Conservation (phyloP, 2,888 invertebrate genomes). For the Netelia inedita region DNA sequence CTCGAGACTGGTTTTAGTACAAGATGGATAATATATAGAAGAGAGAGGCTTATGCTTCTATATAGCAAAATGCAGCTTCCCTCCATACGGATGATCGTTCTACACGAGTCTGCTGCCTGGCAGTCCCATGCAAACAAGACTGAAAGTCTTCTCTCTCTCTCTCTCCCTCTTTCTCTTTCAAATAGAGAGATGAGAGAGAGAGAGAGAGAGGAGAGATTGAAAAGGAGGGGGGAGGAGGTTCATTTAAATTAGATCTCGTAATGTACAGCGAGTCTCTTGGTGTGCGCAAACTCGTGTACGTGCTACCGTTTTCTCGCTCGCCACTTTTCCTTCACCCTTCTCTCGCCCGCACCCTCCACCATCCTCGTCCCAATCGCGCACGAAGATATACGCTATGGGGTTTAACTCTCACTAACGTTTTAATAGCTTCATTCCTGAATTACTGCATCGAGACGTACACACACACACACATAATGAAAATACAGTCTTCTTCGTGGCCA, state of each 20-base stretch:
- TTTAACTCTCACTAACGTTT: conserved; percentile 60
- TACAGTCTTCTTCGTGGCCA: background rate
- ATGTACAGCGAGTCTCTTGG: conserved; percentile 28
- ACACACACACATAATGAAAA: background rate
- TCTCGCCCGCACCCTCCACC: conserved; percentile 27
- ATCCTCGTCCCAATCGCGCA: background rate
- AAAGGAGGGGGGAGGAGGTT: conserved; percentile 67
- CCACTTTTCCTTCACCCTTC: conserved; percentile 8
- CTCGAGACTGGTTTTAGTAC: conserved; percentile 53
- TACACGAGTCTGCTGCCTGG: conserved; percentile 13
- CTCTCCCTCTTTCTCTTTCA: too few species aligned
- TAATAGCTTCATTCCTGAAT: conserved; percentile 77
- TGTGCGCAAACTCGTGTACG: conserved; percentile 56
- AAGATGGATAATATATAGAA: conserved; percentile 11
- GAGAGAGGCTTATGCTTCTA: conserved; percentile 1
- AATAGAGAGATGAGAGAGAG: too few species aligned
- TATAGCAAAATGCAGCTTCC: conserved; percentile 36
- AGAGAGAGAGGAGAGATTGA: conserved; percentile 59
- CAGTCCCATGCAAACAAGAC: conserved; percentile 62
- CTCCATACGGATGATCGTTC: conserved; percentile 49
- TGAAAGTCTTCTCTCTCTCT: too few species aligned
- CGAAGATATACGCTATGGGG: background rate
- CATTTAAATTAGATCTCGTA: conserved; percentile 81
- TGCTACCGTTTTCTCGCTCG: conserved; percentile 57
- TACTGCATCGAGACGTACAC: conserved; percentile 57